Base-by-base conservation (phyloP, 1,140 invertebrate genomes). In the Lepidurus packardi region DNA sequence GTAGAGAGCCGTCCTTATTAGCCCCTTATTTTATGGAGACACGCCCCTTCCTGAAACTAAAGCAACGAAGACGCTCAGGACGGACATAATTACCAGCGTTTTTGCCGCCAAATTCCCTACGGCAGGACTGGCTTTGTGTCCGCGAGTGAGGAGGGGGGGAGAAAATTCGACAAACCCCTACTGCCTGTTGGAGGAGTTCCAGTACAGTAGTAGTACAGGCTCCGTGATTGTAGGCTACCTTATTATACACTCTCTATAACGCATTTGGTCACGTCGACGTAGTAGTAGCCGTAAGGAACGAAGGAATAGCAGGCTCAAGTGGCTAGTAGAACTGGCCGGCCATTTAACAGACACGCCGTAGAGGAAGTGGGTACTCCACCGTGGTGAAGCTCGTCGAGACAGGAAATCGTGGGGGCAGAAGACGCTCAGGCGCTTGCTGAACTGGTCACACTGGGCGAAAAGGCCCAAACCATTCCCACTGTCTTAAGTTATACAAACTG, bases 291-390 rank as follows among this genome's bases (percentile, higher is more conserved):
- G 53, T 65, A 65, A 65, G 53, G 53, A 21, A n/a, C 16, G 53
- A 65, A 65, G 53, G 53, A 65, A 21, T 65, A 65, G 53, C 53
- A 65, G 53, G 53, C 53, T 65, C 53, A 65, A 65, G 53, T 65
- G 53, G 16, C 53, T 9, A 65, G 53, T 21, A 65, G 53, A 65
- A 65, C 53, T 65, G 53, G 53, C 53, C 53, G 53, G 53, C 53
- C 53, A 65, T 65, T 65, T 65, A 65, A 65, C 53, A 65, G 53
- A 65, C 53, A 65, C 53, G 53, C 21, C 53, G 21, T 21, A 65
- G 53, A 65, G 53, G 53, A 65, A 65, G 53, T 65, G 34, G 34
- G 34, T 34, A n/a, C 53, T 65, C 53, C 53, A n/a, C 53, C 13
- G 53, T 65, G 53, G 53, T 65, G 53, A 65, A n/a, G n/a, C 53